Percentiles rank a stretch among this genome's conserved stretches.
phyloP scores from a whole-genome alignment of 1,140 invertebrate genomes.

The Charaxes varanes region DNA sequence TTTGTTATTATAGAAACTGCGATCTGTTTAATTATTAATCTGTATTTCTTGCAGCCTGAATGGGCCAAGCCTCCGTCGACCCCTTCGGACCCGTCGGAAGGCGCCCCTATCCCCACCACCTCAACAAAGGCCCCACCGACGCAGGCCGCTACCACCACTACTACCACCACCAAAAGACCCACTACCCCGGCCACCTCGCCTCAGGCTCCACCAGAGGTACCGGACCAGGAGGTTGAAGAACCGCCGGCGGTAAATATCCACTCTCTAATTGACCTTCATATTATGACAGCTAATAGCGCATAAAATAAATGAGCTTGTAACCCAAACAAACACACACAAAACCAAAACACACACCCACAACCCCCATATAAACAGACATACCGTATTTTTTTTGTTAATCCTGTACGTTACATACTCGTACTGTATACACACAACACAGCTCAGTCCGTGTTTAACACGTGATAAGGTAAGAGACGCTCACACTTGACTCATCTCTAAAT shows the following conservation, averaged over 20 bases:
- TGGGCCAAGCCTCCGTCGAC: constrained; percentile 82
- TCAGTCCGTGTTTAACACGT: too few species aligned
- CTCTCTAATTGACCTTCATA: too few species aligned
- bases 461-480: too few species aligned
- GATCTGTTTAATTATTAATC: neutral
- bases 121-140: constrained; percentile 26
- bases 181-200: constrained; percentile 18
- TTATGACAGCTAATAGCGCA: too few species aligned
- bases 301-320: too few species aligned
- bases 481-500: too few species aligned
- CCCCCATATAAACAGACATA: too few species aligned
- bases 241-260: constrained; percentile 45
- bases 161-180: constrained; percentile 18
- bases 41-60: constrained; percentile 75
- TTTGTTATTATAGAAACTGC: neutral
- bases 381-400: too few species aligned
- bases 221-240: constrained; percentile 29
- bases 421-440: too few species aligned
- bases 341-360: too few species aligned
- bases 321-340: too few species aligned
- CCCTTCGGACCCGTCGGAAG: constrained; percentile 55
- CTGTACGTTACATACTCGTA: too few species aligned
- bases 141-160: constrained; percentile 34
- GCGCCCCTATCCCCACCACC: constrained; percentile 51
- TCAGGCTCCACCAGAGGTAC: constrained; percentile 4